Evolutionary conservation across 2,797 vertebrate genomes (phyloP).

Genomic region (Apodemus agrarius): DNA sequence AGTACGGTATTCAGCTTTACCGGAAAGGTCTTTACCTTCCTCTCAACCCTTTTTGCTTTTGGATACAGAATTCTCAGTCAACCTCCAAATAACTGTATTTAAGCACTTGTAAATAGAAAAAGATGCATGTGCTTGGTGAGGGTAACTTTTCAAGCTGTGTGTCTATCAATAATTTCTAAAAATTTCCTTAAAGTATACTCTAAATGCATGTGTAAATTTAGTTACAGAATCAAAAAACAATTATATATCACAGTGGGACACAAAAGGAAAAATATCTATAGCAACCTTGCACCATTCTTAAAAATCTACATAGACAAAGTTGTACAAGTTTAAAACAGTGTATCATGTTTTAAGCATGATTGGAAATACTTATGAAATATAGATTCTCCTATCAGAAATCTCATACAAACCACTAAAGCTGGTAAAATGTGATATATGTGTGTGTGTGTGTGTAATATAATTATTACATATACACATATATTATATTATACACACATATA

Average conservation of each 20-base stretch:
- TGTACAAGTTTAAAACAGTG: neutral
- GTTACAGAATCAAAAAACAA: conserved; percentile 36
- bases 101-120: neutral
- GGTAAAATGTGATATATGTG: neutral
- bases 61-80: conserved; percentile 8
- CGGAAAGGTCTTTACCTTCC: neutral
- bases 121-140: neutral
- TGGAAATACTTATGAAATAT: conserved; percentile 47
- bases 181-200: conserved; percentile 29
- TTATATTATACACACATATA: too few relatives aligned
- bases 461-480: too few relatives aligned
- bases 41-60: conserved; percentile 36
- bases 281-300: neutral
- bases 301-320: neutral
- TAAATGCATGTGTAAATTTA: conserved; percentile 32
- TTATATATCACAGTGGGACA: conserved; percentile 3
- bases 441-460: too few relatives aligned
- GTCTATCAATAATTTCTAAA: conserved; percentile 35
- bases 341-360: conserved; percentile 31
- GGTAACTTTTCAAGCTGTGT: conserved; percentile 44
- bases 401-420: conserved; percentile 36
- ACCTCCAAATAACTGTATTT: neutral
- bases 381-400: conserved; percentile 40
- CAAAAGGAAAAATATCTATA: neutral
- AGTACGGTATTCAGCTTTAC: conserved; percentile 14